These are phyloP conservation scores for Aptenodytes forsteri DNA, from an alignment of 2,113 vertebrate genomes.

Conservation along the genomic window DNA sequence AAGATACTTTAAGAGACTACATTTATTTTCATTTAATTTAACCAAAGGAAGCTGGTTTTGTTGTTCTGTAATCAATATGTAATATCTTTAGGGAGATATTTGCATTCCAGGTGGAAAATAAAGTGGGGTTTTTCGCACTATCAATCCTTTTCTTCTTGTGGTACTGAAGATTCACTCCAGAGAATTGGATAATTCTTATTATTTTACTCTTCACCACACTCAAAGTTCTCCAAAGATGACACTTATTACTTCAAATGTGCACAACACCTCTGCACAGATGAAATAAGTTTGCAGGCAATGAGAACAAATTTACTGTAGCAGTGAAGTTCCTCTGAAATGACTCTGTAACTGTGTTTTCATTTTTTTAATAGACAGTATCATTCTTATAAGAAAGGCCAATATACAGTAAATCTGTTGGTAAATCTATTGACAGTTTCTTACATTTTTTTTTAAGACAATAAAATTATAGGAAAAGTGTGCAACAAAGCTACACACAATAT, in stretches of 20 bases:
- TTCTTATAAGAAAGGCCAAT: not conserved
- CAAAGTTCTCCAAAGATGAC: not conserved
- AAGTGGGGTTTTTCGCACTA: not conserved
- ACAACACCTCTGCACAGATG: not conserved
- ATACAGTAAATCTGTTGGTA: not conserved
- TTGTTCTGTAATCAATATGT: not conserved
- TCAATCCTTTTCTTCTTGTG: not conserved
- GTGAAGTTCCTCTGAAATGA: slow-evolving; percentile 10
- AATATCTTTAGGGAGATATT: not conserved
- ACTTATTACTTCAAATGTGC: slow-evolving; percentile 8
- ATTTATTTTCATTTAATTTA: slow-evolving; percentile 31
- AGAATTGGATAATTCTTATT: slow-evolving; percentile 14
- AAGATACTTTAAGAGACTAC: not conserved
- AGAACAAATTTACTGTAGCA: slow-evolving; percentile 5
- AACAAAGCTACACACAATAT: not conserved
- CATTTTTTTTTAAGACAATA: not conserved
- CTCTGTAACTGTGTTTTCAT: not conserved
- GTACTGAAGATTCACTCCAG: slow-evolving; percentile 8
- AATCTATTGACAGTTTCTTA: not conserved
- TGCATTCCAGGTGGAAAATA: slow-evolving; percentile 11
- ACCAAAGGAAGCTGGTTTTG: not conserved
- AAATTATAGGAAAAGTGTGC: not conserved
- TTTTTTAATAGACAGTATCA: not conserved
- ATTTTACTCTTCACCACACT: slow-evolving; percentile 16
- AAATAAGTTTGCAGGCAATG: slow-evolving; percentile 6